These are phyloP conservation scores for Anthopleura sola DNA, from an alignment of 64 coral and sea anemone species.

Conservation along the genomic window DNA sequence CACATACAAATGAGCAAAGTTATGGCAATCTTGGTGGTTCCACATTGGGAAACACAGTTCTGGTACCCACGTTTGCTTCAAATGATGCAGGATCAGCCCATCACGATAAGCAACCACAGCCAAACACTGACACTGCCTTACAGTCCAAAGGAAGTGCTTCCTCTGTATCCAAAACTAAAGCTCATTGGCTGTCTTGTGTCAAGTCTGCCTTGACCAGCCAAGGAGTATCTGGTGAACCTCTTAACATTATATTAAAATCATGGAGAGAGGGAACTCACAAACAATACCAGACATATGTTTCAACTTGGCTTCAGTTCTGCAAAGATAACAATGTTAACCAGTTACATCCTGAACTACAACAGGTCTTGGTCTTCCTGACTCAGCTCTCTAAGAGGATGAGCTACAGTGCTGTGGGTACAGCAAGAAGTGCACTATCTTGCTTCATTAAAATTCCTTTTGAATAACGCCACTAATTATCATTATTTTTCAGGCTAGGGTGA, in stretches of 20 bases:
- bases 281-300: conserved; percentile 41
- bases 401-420: conserved; percentile 2
- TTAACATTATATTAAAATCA: conserved; percentile 42
- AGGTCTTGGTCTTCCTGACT: conserved; percentile 23
- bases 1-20: neutral
- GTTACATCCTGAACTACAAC: neutral
- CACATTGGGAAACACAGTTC: conserved; percentile 60
- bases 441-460: no score
- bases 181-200: conserved; percentile 62
- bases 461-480: no score
- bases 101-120: conserved; percentile 28
- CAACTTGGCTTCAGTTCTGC: conserved; percentile 28
- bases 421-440: neutral
- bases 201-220: conserved; percentile 23
- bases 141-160: conserved; percentile 20
- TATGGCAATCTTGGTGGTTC: conserved; percentile 21
- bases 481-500: no score
- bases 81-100: conserved; percentile 32
- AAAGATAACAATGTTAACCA: conserved; percentile 5
- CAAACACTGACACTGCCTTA: conserved; percentile 35
- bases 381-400: neutral
- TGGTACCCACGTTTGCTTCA: conserved; percentile 43
- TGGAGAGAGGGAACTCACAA: conserved; percentile 42
- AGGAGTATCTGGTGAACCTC: conserved; percentile 42
- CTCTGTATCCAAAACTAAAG: conserved; percentile 51